phyloP scores from a whole-genome alignment of 2,888 invertebrate species.

The Plagodis pulveraria region DNA sequence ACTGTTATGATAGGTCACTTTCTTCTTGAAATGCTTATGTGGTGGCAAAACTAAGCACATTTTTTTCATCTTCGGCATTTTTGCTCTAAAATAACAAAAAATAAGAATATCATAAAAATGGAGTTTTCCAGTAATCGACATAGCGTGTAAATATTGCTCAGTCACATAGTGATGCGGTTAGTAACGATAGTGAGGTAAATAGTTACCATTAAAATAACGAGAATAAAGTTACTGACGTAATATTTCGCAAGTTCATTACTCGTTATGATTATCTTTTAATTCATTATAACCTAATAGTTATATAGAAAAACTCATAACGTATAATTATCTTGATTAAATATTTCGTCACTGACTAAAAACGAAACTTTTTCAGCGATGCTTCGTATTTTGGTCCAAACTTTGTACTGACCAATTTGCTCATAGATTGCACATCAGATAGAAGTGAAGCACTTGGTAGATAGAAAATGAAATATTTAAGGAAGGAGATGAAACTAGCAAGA shows the following conservation, averaged over 20 bases:
- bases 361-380: conserved; percentile 55
- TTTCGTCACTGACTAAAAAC: conserved; percentile 13
- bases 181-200: conserved; percentile 35
- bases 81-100: conserved; percentile 54
- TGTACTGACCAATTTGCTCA: conserved; percentile 74
- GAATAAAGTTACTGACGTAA: conserved; percentile 21
- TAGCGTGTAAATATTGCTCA: conserved; percentile 68
- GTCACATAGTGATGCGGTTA: conserved; percentile 56
- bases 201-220: conserved; percentile 31
- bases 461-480: conserved; percentile 43
- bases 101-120: conserved; percentile 36
- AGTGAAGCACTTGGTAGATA: conserved; percentile 71
- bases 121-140: conserved; percentile 47
- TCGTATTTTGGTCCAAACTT: conserved; percentile 68
- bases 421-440: conserved; percentile 73
- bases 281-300: not conserved
- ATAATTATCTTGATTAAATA: conserved; percentile 30
- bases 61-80: conserved; percentile 61
- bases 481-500: conserved; percentile 62
- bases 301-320: not conserved
- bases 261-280: not conserved
- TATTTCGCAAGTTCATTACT: conserved; percentile 7
- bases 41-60: conserved; percentile 67
- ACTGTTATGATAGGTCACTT: conserved; percentile 28
- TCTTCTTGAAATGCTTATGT: conserved; percentile 42